Base-by-base conservation (phyloP, 1,140 invertebrate species). In the Bombus waltoni region DNA sequence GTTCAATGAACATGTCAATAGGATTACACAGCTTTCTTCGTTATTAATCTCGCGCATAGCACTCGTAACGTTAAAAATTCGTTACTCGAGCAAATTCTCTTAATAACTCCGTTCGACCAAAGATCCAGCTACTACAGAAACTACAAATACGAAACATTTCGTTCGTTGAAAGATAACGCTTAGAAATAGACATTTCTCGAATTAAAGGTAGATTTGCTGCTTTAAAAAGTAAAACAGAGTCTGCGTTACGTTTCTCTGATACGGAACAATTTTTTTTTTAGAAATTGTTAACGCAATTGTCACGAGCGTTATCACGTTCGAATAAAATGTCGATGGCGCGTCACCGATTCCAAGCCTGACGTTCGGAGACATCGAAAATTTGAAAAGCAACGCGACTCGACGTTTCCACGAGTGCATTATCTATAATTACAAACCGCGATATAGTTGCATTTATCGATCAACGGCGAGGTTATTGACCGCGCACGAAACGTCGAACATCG, bases 381-480 rank as follows among this genome's bases (percentile, higher is more conserved):
- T 40, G 66, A 74, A 82, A 83, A 83, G 44, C 42, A 40, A 9
- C 18, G 28, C 65, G 25, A 13, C 42, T 40, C 81, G 72, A 53
- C 42, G 59, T 68, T 83, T 53, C 42, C 22, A 8, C 35, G 38
- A 6, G 11, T 80, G 66, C 22, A 72, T 85, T 80, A 71, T 79
- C 53, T 84, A 80, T 85, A 79, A 79, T 85, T 80, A 42, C 35
- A 59, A 25, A 32, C 66, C 22, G 25, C 66, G 83, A 72, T 42
- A 62, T n/a, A 44, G 68, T 72, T 62, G 32, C 68, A 40, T 80
- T 79, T 79, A 80, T 85, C 76, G 76, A 85, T 79, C 68, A 80
- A 78, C 66, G 40, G 15, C 53, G 68, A 35, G 83, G 83, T 85
- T 80, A 80, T 79, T 85, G 83, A 80, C 75, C 83, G 40, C 32